Conservation (phyloP, 2,888 invertebrate species). For the Oscheius onirici region DNA sequence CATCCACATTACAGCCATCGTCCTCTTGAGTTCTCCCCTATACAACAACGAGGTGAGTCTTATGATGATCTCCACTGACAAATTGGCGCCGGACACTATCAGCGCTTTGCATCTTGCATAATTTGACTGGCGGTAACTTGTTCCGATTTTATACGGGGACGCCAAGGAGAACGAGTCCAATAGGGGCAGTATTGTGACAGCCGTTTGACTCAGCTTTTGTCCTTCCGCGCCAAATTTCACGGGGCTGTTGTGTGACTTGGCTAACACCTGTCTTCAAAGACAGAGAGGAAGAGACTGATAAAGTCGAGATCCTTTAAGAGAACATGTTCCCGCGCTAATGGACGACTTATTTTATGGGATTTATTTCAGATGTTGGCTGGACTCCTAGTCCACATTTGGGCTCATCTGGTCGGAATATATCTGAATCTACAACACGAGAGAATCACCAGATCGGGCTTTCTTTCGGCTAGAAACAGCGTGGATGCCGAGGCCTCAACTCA, state of each 20-base stretch:
- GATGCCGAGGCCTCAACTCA: constrained; percentile 54
- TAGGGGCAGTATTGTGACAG: neutral
- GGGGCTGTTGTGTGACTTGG: neutral
- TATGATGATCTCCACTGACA: constrained; percentile 13
- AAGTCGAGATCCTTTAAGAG: neutral
- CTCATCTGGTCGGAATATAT: constrained; percentile 66
- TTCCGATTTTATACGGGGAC: neutral
- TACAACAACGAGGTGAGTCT: constrained; percentile 27
- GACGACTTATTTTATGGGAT: constrained; percentile 22
- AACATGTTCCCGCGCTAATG: constrained; percentile 17
- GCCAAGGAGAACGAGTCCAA: neutral
- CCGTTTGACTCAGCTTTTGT: constrained; percentile 22
- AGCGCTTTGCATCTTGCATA: constrained; percentile 3
- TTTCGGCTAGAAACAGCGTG: constrained; percentile 52
- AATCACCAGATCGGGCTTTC: constrained; percentile 56
- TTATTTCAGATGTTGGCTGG: constrained; percentile 63
- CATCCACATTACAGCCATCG: constrained; percentile 9
- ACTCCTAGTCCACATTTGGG: constrained; percentile 66
- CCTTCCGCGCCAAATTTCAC: constrained; percentile 18
- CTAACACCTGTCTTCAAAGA: constrained; percentile 9
- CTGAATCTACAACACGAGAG: constrained; percentile 56
- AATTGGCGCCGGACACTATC: constrained; percentile 10
- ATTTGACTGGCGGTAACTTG: constrained; percentile 3
- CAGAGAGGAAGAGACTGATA: neutral
- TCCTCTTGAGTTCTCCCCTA: constrained; percentile 10